These are phyloP conservation scores for Himalopsyche phryganea DNA, from an alignment of 1,140 invertebrate species.

Conservation along the genomic window DNA sequence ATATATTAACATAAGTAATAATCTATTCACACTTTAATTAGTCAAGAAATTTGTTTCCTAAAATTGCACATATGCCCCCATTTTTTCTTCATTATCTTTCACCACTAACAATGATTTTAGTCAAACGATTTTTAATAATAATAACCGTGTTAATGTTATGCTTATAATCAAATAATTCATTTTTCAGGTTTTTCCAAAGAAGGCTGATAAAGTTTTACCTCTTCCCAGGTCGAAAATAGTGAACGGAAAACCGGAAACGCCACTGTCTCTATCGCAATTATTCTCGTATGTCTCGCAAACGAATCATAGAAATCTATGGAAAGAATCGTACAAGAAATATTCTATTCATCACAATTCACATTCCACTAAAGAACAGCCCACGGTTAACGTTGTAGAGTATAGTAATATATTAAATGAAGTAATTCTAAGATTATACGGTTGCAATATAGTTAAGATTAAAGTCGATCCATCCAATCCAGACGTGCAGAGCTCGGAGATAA, in stretches of 20 bases:
- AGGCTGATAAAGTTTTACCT: slow-evolving; percentile 65
- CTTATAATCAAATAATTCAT: no score
- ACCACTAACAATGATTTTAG: no score
- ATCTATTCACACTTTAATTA: no score
- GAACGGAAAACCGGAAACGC: slow-evolving; percentile 53
- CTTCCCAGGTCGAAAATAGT: slow-evolving; percentile 61
- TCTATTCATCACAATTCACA: slow-evolving; percentile 51
- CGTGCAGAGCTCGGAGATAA: slow-evolving; percentile 48
- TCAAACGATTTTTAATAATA: no score
- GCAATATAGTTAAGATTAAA: slow-evolving; percentile 63
- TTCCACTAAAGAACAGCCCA: slow-evolving; percentile 41
- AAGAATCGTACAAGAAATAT: slow-evolving; percentile 77
- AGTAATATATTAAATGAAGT: slow-evolving; percentile 67
- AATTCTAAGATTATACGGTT: slow-evolving; percentile 68
- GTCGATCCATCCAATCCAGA: slow-evolving; percentile 43
- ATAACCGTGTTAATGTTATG: no score
- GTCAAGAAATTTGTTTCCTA: no score
- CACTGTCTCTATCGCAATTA: slow-evolving; percentile 71
- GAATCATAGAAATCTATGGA: slow-evolving; percentile 81
- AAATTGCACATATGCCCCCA: no score
- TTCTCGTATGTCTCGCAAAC: slow-evolving; percentile 75
- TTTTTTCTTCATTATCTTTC: no score
- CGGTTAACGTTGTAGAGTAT: slow-evolving; percentile 52
- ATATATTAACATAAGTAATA: no score
- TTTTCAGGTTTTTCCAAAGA: slow-evolving; percentile 60